Evolutionary conservation across 2,888 invertebrate genomes (phyloP).

Genomic region (Tricholauxania praeusta): DNA sequence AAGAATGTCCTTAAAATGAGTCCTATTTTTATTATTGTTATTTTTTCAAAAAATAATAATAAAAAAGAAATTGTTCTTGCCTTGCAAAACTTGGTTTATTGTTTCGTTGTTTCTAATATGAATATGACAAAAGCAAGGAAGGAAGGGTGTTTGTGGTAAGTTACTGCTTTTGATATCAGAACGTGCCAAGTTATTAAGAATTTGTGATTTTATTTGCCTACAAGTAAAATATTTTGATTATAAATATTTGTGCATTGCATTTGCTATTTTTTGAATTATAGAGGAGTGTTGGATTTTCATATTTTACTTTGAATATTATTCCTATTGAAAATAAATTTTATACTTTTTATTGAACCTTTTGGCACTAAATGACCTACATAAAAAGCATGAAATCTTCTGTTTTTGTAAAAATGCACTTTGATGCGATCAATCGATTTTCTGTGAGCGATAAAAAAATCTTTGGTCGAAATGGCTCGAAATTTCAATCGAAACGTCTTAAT

Average conservation of each 20-base stretch:
- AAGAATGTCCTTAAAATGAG: constrained; percentile 22
- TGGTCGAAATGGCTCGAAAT: too few species aligned
- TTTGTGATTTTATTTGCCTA: constrained; percentile 15
- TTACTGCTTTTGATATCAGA: not conserved
- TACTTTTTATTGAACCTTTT: too few species aligned
- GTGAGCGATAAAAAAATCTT: too few species aligned
- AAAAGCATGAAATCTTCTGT: too few species aligned
- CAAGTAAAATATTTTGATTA: constrained; percentile 22
- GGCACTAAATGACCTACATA: too few species aligned
- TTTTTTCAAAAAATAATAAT: too few species aligned
- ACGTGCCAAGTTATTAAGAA: constrained; percentile 26
- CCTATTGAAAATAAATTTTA: too few species aligned
- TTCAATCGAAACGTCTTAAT: too few species aligned
- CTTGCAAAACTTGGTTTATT: not conserved
- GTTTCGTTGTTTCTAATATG: constrained; percentile 12
- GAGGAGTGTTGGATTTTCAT: too few species aligned
- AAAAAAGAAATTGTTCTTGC: not conserved
- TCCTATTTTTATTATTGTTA: not conserved
- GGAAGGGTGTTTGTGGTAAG: not conserved
- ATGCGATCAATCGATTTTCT: too few species aligned
- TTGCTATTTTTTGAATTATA: not conserved
- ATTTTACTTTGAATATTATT: too few species aligned
- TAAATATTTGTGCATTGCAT: constrained; percentile 3
- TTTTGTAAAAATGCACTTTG: too few species aligned
- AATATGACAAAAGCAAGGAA: not conserved